A percentile compares a stretch with the other conserved stretches of the same genome.
Evolutionary conservation across 2,113 vertebrate species (phyloP).

Genomic region (Diphyllodes magnificus): DNA sequence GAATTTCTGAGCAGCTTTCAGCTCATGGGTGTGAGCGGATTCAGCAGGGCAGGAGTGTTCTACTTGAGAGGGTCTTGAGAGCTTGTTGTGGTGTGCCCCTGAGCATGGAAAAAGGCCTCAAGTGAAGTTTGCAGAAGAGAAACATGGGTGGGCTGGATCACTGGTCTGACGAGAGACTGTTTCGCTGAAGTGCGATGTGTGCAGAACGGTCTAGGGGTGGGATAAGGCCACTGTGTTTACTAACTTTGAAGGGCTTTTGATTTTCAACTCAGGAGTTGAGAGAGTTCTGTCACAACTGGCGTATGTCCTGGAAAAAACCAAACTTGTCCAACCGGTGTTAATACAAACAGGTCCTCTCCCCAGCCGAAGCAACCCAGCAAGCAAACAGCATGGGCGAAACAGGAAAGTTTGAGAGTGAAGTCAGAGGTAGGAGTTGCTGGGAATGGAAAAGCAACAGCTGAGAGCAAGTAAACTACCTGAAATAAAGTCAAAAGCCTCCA

Average conservation of each 20-base stretch:
- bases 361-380: neutral
- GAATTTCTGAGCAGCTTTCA: neutral
- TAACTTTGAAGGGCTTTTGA: neutral
- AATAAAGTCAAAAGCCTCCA: neutral
- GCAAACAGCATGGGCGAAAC: neutral
- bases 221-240: neutral
- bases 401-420: neutral
- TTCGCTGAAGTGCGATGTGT: neutral
- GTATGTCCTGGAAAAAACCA: neutral
- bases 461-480: neutral
- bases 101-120: neutral
- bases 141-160: fast-evolving
- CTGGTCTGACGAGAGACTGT: neutral
- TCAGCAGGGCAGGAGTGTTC: neutral
- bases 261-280: neutral
- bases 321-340: neutral
- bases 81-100: neutral
- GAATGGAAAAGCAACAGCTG: neutral
- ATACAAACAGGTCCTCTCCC: neutral
- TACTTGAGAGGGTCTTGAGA: neutral
- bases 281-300: neutral
- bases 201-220: neutral
- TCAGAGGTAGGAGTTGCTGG: neutral
- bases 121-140: neutral
- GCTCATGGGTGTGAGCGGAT: fast-evolving